A percentile compares a stretch with the other conserved stretches of the same genome.
These are phyloP conservation scores for Protodeltote pygarga DNA, from an alignment of 2,888 invertebrate species.

Conservation along the genomic window DNA sequence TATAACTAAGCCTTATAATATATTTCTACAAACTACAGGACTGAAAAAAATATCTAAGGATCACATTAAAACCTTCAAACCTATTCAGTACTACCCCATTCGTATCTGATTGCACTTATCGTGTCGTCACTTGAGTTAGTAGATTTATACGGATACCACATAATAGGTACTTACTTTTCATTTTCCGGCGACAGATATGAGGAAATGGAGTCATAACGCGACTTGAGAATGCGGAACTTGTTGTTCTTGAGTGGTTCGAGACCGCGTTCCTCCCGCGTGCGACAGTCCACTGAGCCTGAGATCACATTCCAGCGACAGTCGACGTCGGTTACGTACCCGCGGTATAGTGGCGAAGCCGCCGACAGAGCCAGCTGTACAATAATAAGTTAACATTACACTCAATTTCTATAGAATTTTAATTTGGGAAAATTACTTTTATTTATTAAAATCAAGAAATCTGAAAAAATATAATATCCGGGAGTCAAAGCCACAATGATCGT, in stretches of 20 bases:
- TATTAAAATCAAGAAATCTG: too few species aligned
- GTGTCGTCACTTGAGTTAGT: too few species aligned
- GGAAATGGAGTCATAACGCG: constrained; percentile 99
- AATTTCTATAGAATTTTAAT: too few species aligned
- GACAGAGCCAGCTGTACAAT: constrained; percentile 94
- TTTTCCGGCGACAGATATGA: constrained; percentile 97
- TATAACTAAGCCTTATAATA: too few species aligned
- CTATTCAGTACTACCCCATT: too few species aligned
- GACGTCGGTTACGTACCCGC: constrained; percentile 97
- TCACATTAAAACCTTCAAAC: too few species aligned
- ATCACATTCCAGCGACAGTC: constrained; percentile 99
- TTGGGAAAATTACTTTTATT: too few species aligned
- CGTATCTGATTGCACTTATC: too few species aligned
- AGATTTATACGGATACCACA: neutral
- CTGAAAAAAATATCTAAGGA: too few species aligned
- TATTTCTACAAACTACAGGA: too few species aligned
- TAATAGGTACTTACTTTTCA: constrained; percentile 85
- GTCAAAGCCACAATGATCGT: too few species aligned
- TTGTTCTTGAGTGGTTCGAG: constrained; percentile 90
- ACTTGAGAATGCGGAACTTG: constrained; percentile 95
- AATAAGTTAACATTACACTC: neutral
- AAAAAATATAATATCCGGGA: too few species aligned
- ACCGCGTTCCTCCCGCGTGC: constrained; percentile 97
- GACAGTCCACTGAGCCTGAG: constrained; percentile 97
- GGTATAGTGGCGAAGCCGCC: constrained; percentile 97